phyloP scores from a whole-genome alignment of 2,888 invertebrate genomes.

The Trichopoda pennipes region DNA sequence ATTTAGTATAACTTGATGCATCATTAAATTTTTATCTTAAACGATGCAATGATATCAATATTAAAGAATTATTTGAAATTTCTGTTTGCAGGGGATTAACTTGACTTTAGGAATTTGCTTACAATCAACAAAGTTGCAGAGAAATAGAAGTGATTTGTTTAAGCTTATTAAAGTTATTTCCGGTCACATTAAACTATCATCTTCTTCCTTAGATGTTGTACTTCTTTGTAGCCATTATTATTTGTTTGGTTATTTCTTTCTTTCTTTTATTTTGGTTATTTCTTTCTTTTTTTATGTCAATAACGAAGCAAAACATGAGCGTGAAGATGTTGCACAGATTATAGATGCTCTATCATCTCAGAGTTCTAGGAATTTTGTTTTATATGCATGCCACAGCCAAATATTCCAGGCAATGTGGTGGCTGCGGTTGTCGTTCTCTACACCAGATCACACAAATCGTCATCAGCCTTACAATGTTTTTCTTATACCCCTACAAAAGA shows the following conservation, averaged over 20 bases:
- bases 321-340: conserved; percentile 59
- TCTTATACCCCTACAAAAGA: conserved; percentile 7
- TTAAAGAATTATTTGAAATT: neutral
- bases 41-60: no score
- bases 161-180: conserved; percentile 64
- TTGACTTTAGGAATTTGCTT: neutral
- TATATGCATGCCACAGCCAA: conserved; percentile 1
- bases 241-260: conserved; percentile 21
- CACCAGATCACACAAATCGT: conserved; percentile 9
- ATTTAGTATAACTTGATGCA: no score
- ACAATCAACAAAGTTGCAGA: neutral
- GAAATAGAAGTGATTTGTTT: conserved; percentile 38
- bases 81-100: conserved; percentile 12
- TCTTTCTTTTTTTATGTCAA: neutral
- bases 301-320: conserved; percentile 46
- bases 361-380: conserved; percentile 61
- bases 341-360: conserved; percentile 52
- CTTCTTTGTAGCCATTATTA: neutral
- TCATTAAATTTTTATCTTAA: no score
- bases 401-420: neutral
- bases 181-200: conserved; percentile 66
- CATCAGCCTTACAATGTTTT: conserved; percentile 19
- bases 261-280: neutral
- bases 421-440: conserved; percentile 1
- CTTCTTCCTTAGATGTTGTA: conserved; percentile 18